Base-by-base conservation (phyloP, 2,113 vertebrate species). In the Jaculus jaculus region DNA sequence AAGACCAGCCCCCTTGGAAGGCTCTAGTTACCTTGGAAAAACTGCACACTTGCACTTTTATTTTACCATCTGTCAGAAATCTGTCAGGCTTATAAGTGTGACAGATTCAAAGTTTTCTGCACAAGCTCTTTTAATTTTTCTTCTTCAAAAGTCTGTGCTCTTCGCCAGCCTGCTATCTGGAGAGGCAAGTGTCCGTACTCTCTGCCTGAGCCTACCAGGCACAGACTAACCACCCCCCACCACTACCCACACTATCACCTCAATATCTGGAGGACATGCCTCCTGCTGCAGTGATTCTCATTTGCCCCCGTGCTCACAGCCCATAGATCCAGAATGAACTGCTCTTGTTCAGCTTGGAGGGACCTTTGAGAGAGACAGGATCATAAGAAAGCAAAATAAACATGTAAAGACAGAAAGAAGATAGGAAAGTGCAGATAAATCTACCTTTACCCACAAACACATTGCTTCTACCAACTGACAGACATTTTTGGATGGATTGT, bases 81-180 rank as follows among this genome's bases (percentile, higher is more conserved):
- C 4, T 86, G 65, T 79, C 75, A 82, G n/a, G 8, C 66, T 97
- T 79, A 87, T 71, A 21, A n/a, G 69, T 69, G 51, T 80, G 95
- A 95, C 80, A 93, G n/a, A 28, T 34, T 69, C 61, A 90, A 54
- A 91, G 72, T 68, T 58, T 89, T 95, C 96, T 92, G 92, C 95
- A 92, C 84, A 90, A 87, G 63, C 88, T 96, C 95, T 96, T 96
- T 97, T 93, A 94, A 94, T 94, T 92, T 96, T 66, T 74, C 39
- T 75, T 79, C 94, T 97, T 94, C 90, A 93, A 86, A 97, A 96
- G 83, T 28, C 75, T 93, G 81, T 94, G 93, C 74, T 94, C 93
- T 91, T 74, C 68, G 65, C 89, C 96, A 83, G 74, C 72, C 87
- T 82, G 94, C 95, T 86, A 54, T 87, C 86, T 94, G 69, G 54